phyloP scores from a whole-genome alignment of 1,140 invertebrate genomes.

The Drosophila setifemur region DNA sequence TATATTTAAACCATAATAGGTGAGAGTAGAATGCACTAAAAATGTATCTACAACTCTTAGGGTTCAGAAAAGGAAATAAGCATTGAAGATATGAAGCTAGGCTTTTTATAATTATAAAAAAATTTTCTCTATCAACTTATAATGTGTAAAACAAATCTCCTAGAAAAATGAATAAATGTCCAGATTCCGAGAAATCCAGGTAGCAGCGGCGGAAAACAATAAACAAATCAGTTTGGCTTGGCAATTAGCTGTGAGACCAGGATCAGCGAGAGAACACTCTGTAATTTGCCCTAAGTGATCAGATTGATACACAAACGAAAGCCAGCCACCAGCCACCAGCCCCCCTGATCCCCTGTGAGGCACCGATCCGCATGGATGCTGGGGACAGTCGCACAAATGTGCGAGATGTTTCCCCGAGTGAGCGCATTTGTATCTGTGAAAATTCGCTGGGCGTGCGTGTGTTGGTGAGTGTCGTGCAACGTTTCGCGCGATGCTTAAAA shows the following conservation, averaged over 20 bases:
- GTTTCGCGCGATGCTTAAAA: constrained; percentile 76
- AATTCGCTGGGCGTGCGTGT: background rate
- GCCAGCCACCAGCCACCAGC: background rate
- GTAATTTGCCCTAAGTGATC: constrained; percentile 7
- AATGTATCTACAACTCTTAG: too few relatives aligned
- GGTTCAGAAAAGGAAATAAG: too few relatives aligned
- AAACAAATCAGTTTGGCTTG: background rate
- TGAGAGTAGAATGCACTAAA: too few relatives aligned
- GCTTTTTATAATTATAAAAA: too few relatives aligned
- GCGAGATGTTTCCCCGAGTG: constrained; percentile 20
- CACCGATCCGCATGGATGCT: constrained; percentile 29
- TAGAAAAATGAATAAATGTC: too few relatives aligned
- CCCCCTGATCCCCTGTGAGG: background rate
- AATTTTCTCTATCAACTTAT: too few relatives aligned
- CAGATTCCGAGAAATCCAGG: too few relatives aligned
- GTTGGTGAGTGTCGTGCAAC: constrained; percentile 35
- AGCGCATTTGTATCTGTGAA: background rate
- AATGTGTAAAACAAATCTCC: too few relatives aligned
- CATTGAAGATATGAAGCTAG: too few relatives aligned
- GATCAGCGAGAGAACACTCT: background rate
- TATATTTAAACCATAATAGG: too few relatives aligned
- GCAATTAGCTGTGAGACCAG: background rate
- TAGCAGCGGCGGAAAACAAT: background rate
- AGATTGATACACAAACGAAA: constrained; percentile 13
- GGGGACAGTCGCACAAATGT: constrained; percentile 34